Conservation (phyloP, 2,888 invertebrate genomes). For the Perithous albicinctus region DNA sequence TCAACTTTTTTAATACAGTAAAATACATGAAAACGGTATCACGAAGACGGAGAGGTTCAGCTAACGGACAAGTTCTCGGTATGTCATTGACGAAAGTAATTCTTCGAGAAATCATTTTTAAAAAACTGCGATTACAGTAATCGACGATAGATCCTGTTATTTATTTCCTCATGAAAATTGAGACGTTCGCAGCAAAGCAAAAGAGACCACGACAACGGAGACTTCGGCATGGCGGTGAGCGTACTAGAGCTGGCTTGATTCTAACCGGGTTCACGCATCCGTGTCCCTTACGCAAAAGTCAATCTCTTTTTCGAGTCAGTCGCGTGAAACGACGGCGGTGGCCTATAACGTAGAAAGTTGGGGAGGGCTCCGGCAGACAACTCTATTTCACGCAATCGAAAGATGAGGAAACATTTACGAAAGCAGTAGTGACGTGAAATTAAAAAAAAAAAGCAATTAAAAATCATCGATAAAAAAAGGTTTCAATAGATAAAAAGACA, state of each 20-base stretch:
- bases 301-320: conserved; percentile 63
- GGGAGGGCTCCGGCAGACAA: conserved; percentile 35
- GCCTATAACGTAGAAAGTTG: conserved; percentile 62
- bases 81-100: conserved; percentile 1
- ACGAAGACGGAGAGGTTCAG: conserved; percentile 16
- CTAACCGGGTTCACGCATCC: conserved; percentile 67
- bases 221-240: conserved; percentile 35
- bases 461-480: not conserved
- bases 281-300: conserved; percentile 70
- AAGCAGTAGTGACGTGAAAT: conserved; percentile 2
- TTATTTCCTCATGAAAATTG: conserved; percentile 32
- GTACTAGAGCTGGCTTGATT: conserved; percentile 49
- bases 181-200: conserved; percentile 23
- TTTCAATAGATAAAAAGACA: not conserved
- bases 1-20: not conserved
- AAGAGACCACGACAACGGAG: conserved; percentile 10
- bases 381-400: conserved; percentile 21
- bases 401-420: conserved; percentile 41
- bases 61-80: not conserved
- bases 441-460: conserved; percentile 11
- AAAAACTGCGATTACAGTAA: conserved; percentile 33
- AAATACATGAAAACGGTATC: not conserved
- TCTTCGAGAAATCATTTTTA: conserved; percentile 22
- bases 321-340: conserved; percentile 66
- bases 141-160: conserved; percentile 23